phyloP scores from a whole-genome alignment of 2,888 invertebrate genomes.

The Hymenopus coronatus region DNA sequence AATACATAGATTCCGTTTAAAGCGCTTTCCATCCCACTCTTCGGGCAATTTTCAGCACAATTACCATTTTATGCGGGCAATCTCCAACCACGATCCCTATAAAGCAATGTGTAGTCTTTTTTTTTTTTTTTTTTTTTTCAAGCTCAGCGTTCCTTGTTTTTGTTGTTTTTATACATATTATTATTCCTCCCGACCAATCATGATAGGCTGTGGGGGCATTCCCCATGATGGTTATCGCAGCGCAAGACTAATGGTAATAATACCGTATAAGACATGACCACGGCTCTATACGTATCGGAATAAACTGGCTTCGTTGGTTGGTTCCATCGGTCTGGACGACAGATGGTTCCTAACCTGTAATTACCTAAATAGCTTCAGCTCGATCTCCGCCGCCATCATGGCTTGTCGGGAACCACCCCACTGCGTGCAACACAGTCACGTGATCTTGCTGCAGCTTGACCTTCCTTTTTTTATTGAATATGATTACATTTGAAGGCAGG shows the following conservation, averaged over 20 bases:
- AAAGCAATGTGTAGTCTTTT: background rate
- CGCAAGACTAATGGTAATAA: slow-evolving; percentile 16
- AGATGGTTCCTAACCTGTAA: slow-evolving; percentile 24
- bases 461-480: background rate
- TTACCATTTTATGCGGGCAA: slow-evolving; percentile 7
- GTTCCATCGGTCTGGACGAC: slow-evolving; percentile 20
- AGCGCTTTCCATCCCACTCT: background rate
- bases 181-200: slow-evolving; percentile 19
- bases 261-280: slow-evolving; percentile 15
- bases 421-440: background rate
- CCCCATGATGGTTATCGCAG: slow-evolving; percentile 2
- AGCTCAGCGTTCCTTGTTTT: background rate
- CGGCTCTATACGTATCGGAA: slow-evolving; percentile 10
- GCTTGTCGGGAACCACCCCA: background rate
- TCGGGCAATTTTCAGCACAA: slow-evolving; percentile 6
- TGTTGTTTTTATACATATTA: background rate
- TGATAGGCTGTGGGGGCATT: slow-evolving; percentile 12
- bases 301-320: background rate
- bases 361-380: slow-evolving; percentile 18
- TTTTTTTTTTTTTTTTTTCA: background rate
- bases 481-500: background rate
- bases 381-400: slow-evolving; percentile 19
- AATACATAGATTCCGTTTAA: slow-evolving; percentile 3
- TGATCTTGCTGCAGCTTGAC: background rate
- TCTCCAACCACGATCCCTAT: background rate